Base-by-base conservation (phyloP, 2,888 invertebrate species). In the Molanna angustata region DNA sequence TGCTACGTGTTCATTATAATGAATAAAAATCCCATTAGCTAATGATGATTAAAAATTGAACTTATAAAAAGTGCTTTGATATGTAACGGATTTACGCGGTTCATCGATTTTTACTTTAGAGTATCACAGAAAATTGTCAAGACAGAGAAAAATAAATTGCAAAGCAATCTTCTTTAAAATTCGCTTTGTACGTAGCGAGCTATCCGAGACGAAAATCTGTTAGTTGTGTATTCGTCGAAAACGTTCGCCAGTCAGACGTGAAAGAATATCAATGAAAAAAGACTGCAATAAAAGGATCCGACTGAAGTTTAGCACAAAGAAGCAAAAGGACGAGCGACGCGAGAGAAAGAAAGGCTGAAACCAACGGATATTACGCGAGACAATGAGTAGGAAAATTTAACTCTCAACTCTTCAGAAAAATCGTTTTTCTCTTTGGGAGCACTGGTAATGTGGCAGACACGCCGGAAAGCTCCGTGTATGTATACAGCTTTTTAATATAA, bases 291-390 rank as follows among this genome's bases (percentile, higher is more conserved):
- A 54, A 54, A 53, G 49, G 45, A 41, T 44, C 27, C 16, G 32
- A 49, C 42, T 47, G 48, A 54, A 53, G 43, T 57, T 57, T 32
- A 18, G 20, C 53, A 37, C 49, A 47, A 53, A 57, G 52, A 46
- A 48, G 54, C 9, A 40, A 49, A 42, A 21, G 53, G 31, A 6
- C 9, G 27, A 52, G 43, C 21, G 17, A n/a, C 14, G 17, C 16
- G 19, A 32, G 33, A 27, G 40, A 45, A 56, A 57, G 44, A 49
- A 54, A 55, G 49, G 49, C 40, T 52, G 52, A 52, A 58, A 51
- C 58, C 40, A 43, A 56, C 58, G 58, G 58, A 58, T 58, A 58
- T 58, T 58, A 54, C 50, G 48, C 51, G 58, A 58, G 58, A 58
- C 56, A 56, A 56, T 56, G 58, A 56, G 54, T 56, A 58, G 56